These are phyloP conservation scores for Rhogogaster chlorosoma DNA, from an alignment of 2,888 invertebrate genomes.

Conservation along the genomic window DNA sequence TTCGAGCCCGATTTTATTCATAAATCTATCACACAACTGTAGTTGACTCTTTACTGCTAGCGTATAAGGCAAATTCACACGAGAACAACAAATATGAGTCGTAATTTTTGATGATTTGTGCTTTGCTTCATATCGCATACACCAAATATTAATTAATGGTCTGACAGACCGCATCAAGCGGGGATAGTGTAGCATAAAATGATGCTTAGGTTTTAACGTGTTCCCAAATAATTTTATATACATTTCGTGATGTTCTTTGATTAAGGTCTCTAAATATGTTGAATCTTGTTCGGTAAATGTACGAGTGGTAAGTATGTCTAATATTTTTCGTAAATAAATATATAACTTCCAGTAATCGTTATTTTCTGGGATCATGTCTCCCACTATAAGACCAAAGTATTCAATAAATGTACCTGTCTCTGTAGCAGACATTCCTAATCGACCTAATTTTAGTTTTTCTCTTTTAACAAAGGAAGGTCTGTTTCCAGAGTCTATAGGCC, in stretches of 20 bases:
- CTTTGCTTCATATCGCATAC: conserved; percentile 57
- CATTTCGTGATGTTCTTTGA: conserved; percentile 54
- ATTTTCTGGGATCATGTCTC: conserved; percentile 51
- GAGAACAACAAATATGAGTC: conserved; percentile 37
- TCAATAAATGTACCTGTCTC: conserved; percentile 48
- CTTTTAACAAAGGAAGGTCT: conserved; percentile 55
- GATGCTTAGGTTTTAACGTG: conserved; percentile 55
- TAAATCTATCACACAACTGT: conserved; percentile 43
- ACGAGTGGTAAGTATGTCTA: conserved; percentile 45
- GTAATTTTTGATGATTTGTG: conserved; percentile 55
- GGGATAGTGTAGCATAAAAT: conserved; percentile 55
- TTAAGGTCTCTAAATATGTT: conserved; percentile 29
- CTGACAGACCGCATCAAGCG: conserved; percentile 50
- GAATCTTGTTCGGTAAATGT: neutral
- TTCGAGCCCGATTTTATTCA: conserved; percentile 4
- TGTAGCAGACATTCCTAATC: conserved; percentile 20
- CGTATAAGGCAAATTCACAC: conserved; percentile 53
- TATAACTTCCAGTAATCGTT: conserved; percentile 41
- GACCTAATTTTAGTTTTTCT: neutral
- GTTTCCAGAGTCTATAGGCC: conserved; percentile 50
- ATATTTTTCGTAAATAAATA: conserved; percentile 36
- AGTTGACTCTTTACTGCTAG: conserved; percentile 54
- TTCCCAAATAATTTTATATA: conserved; percentile 50
- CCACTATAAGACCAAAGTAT: conserved; percentile 56
- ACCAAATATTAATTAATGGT: conserved; percentile 55